Evolutionary conservation across 2,113 vertebrate genomes (phyloP).

Genomic region (Tonatia bakeri): DNA sequence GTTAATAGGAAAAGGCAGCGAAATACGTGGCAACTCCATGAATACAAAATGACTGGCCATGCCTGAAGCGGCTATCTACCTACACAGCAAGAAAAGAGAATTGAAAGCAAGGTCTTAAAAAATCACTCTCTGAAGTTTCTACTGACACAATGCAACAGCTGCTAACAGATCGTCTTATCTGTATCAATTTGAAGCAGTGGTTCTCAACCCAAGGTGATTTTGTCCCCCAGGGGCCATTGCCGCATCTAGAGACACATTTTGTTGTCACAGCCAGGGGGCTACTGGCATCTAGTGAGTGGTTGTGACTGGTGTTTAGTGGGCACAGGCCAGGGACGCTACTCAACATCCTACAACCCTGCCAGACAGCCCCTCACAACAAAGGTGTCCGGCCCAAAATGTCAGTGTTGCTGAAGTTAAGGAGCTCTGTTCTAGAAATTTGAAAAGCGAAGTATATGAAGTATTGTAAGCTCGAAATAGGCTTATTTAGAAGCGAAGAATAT

Average conservation of each 20-base stretch:
- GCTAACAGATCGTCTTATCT: neutral
- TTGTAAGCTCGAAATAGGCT: neutral
- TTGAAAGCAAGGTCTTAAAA: neutral
- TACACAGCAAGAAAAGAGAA: neutral
- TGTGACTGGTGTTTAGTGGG: neutral
- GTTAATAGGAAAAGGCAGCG: neutral
- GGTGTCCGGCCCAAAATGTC: neutral
- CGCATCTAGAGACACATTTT: neutral
- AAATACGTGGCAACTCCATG: neutral
- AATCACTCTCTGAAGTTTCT: neutral
- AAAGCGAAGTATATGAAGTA: neutral
- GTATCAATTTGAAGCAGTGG: neutral
- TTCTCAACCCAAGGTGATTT: neutral
- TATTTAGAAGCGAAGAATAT: constrained; percentile 5
- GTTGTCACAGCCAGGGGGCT: neutral
- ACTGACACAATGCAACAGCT: neutral
- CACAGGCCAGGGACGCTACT: neutral
- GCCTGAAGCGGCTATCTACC: neutral
- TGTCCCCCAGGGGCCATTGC: neutral
- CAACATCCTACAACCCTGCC: neutral
- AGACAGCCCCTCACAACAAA: neutral
- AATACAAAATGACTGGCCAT: neutral
- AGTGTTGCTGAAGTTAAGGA: neutral
- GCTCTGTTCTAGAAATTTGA: neutral
- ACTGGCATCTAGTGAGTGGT: neutral